Conservation (phyloP, 1,140 invertebrate species). For the Triops longicaudatus region DNA sequence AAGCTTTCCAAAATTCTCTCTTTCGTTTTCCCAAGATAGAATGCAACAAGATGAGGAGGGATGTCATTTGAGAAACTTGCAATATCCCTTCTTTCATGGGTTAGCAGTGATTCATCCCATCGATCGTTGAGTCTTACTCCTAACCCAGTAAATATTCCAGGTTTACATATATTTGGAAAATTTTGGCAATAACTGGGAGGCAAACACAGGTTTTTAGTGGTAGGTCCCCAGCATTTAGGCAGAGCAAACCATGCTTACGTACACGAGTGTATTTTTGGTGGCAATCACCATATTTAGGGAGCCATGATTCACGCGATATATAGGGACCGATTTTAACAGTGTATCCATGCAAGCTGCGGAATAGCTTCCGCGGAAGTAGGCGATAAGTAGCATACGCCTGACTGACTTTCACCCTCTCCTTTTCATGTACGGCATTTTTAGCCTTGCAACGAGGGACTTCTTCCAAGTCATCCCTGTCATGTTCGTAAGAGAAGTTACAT, state of each 20-base stretch:
- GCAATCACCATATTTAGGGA: no score
- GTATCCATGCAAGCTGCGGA: not conserved
- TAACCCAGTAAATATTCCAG: not conserved
- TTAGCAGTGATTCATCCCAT: constrained; percentile 4
- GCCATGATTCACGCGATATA: no score
- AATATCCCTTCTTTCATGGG: not conserved
- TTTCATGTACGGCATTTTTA: not conserved
- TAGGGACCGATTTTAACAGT: no score
- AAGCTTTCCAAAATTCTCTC: not conserved
- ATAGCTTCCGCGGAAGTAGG: not conserved
- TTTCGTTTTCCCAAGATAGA: not conserved
- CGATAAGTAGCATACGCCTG: not conserved
- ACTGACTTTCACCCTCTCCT: not conserved
- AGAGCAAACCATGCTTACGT: no score
- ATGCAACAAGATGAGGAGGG: not conserved
- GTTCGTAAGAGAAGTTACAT: not conserved
- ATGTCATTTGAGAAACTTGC: not conserved
- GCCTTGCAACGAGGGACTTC: not conserved
- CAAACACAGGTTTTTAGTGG: no score
- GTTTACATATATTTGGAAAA: not conserved
- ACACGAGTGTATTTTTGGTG: no score
- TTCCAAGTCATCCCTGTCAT: not conserved
- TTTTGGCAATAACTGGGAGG: no score
- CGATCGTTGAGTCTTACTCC: not conserved
- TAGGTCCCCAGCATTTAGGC: no score